Evolutionary conservation across 1,140 invertebrate species (phyloP), one percentile per base, ranked within the genome.

Genomic region (Diachasma alloeum): DNA sequence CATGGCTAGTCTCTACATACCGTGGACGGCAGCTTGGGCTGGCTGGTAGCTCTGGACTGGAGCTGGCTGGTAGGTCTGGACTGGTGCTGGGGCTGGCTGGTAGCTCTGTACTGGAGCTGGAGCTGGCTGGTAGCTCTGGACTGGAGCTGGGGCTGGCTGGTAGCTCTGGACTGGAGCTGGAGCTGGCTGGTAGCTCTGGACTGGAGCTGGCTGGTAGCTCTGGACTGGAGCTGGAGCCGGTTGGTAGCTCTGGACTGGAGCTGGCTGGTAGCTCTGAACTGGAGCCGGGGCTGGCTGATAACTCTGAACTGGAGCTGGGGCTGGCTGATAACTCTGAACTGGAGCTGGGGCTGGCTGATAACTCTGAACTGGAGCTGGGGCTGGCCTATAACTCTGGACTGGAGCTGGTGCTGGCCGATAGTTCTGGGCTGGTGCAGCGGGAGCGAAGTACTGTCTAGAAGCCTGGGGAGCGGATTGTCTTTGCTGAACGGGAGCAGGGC

Each of bases 221-320:
- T 66, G 59, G 24, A 66, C 59, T 2, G n/a, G 59, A 15, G 46
- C 36, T 13, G 31, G 13, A 22, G 74, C 19, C 36, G 59, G 31
- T 22, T n/a, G 37, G 59, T 46, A 17, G 59, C 8, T 75, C 42
- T 44, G 72, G 78, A 5, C n/a, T 42, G 39, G 39, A 24, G 68
- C 78, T 70, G 31, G 36, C 48, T 53, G 13, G 17, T 53, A 53
- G 48, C 31, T 31, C 31, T 31, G 31, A 6, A 31, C 31, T 2
- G 31, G 31, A 31, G 31, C 80, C 37, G 82, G 77, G 31, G 77
- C 71, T 74, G 63, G 70, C 19, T 82, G 78, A 9, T 73, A 82
- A 10, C 48, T 79, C 17, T 66, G 31, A 36, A 66, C 42, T 74
- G 72, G 53, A 11, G 59, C n/a, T n/a, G 39, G 24, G 6, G 31